These are phyloP conservation scores for Sphecodes monilicornis DNA, from an alignment of 2,888 invertebrate genomes.

Conservation along the genomic window DNA sequence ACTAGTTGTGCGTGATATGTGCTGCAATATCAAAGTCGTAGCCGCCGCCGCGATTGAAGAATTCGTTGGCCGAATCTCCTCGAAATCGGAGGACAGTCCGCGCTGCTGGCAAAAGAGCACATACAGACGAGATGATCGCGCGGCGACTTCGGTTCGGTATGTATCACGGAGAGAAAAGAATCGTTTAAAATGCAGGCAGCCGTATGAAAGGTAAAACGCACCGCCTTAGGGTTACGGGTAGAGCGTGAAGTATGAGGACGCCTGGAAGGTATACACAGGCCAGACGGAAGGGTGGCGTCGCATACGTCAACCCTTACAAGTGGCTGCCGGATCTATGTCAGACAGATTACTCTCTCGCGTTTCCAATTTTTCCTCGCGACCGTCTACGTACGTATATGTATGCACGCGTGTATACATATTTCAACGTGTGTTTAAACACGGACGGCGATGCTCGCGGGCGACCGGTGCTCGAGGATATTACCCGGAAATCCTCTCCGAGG, in stretches of 20 bases:
- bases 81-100: neutral
- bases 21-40: too few relatives aligned
- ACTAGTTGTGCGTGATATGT: too few relatives aligned
- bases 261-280: slow-evolving; percentile 45
- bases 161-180: slow-evolving; percentile 4
- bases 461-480: slow-evolving; percentile 10
- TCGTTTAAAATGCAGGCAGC: slow-evolving; percentile 34
- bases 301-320: slow-evolving; percentile 59
- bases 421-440: neutral
- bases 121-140: neutral
- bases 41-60: neutral
- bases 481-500: neutral
- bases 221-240: slow-evolving; percentile 42
- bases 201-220: slow-evolving; percentile 49
- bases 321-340: slow-evolving; percentile 62
- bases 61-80: neutral
- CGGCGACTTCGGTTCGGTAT: slow-evolving; percentile 17
- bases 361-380: slow-evolving; percentile 35
- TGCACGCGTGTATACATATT: neutral
- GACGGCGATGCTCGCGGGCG: neutral
- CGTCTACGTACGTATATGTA: neutral
- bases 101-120: slow-evolving; percentile 9
- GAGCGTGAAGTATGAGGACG: slow-evolving; percentile 45
- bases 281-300: slow-evolving; percentile 48
- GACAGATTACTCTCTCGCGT: slow-evolving; percentile 46